phyloP scores from a whole-genome alignment of 2,888 invertebrate species.

The Neoaliturus tenellus region DNA sequence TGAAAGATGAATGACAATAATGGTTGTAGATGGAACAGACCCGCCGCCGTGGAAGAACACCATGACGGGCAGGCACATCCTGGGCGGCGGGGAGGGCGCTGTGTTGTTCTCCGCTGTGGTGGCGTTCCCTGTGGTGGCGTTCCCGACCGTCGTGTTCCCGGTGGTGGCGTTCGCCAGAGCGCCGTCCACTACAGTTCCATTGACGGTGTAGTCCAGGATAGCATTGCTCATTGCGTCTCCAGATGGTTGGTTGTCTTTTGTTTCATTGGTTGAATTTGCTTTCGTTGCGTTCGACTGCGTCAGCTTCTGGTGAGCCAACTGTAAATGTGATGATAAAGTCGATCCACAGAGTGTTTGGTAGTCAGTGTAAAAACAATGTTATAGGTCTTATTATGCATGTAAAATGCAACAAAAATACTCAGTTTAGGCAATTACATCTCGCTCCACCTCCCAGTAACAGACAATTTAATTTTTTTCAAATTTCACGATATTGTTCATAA shows the following conservation, averaged over 20 bases:
- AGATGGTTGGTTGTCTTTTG: neutral
- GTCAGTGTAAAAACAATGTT: too few relatives aligned
- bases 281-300: neutral
- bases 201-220: neutral
- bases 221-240: neutral
- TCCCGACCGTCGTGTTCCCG: neutral
- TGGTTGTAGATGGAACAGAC: too few relatives aligned
- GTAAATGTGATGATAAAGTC: too few relatives aligned
- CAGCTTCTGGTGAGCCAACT: neutral
- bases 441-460: too few relatives aligned
- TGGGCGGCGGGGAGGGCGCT: neutral
- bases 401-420: too few relatives aligned
- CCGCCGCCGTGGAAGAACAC: conserved; percentile 74
- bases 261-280: neutral
- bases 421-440: too few relatives aligned
- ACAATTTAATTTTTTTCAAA: too few relatives aligned
- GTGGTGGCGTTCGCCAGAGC: neutral
- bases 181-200: neutral
- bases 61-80: conserved; percentile 70
- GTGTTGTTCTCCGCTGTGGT: neutral
- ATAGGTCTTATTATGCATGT: too few relatives aligned
- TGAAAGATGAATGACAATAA: too few relatives aligned
- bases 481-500: too few relatives aligned
- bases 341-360: too few relatives aligned
- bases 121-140: neutral